A percentile compares a stretch with the other conserved stretches of the same genome.
phyloP scores from a whole-genome alignment of 2,113 vertebrate species.

The Mobula hypostoma region DNA sequence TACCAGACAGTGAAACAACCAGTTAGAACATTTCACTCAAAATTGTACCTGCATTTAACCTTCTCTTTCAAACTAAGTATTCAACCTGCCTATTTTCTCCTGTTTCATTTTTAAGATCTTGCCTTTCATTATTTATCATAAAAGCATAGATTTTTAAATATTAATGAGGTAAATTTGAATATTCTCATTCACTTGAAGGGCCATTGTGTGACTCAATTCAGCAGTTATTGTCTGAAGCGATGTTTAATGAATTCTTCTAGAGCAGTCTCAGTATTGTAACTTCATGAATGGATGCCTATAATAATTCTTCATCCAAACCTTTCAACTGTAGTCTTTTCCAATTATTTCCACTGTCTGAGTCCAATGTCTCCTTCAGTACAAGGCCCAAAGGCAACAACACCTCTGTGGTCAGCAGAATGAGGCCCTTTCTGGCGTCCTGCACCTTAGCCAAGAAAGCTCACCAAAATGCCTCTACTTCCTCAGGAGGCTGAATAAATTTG shows the following conservation, averaged over 20 bases:
- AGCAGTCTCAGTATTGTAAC: not conserved
- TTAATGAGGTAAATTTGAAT: not conserved
- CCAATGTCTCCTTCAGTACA: not conserved
- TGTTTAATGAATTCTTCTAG: not conserved
- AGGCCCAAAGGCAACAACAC: not conserved
- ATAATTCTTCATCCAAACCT: conserved; percentile 15
- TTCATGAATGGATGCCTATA: not conserved
- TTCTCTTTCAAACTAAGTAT: not conserved
- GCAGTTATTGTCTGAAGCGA: not conserved
- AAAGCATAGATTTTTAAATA: conserved; percentile 30
- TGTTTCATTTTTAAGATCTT: not conserved
- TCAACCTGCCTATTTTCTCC: not conserved
- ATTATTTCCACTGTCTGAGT: conserved; percentile 16
- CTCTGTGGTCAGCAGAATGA: not conserved
- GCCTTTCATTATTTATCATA: conserved; percentile 26
- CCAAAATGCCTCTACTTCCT: too few relatives aligned
- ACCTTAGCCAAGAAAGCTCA: not conserved
- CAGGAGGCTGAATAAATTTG: too few relatives aligned
- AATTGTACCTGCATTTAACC: not conserved
- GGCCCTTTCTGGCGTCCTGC: not conserved
- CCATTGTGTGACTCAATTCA: not conserved
- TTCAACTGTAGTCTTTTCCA: not conserved
- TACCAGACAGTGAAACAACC: too few relatives aligned
- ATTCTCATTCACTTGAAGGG: not conserved
- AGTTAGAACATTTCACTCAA: not conserved